Conservation (phyloP, 2,797 vertebrate species). For the Tragopan temminckii region DNA sequence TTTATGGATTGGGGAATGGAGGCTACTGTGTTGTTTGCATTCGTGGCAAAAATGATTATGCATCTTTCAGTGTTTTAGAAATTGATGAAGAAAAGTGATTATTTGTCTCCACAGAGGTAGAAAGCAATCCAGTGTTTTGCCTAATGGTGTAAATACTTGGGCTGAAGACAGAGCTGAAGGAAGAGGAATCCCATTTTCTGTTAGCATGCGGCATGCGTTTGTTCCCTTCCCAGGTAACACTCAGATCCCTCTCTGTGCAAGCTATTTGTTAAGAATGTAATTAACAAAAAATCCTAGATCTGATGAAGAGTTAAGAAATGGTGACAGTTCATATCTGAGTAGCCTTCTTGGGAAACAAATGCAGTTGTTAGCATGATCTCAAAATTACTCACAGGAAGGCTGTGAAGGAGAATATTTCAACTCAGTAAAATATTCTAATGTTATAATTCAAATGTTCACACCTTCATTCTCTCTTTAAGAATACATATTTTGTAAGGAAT, state of each 20-base stretch:
- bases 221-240: constrained; percentile 92
- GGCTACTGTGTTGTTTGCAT: not conserved
- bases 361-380: not conserved
- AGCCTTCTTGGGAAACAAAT: not conserved
- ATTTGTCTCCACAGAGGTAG: constrained; percentile 61
- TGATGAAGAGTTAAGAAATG: not conserved
- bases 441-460: not conserved
- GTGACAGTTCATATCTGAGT: not conserved
- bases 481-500: not conserved
- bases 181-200: constrained; percentile 86
- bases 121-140: constrained; percentile 49
- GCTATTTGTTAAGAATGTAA: not conserved
- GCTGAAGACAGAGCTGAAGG: constrained; percentile 64
- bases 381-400: not conserved
- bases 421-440: not conserved
- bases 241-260: not conserved
- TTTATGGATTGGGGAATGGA: not conserved
- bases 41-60: not conserved
- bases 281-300: not conserved
- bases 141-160: constrained; percentile 23
- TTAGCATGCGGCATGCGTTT: constrained; percentile 97
- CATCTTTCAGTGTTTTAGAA: not conserved
- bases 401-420: not conserved
- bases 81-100: not conserved
- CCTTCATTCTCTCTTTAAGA: not conserved